phyloP scores from a whole-genome alignment of 1,140 invertebrate species.

The Drosophila nigrodunni region DNA sequence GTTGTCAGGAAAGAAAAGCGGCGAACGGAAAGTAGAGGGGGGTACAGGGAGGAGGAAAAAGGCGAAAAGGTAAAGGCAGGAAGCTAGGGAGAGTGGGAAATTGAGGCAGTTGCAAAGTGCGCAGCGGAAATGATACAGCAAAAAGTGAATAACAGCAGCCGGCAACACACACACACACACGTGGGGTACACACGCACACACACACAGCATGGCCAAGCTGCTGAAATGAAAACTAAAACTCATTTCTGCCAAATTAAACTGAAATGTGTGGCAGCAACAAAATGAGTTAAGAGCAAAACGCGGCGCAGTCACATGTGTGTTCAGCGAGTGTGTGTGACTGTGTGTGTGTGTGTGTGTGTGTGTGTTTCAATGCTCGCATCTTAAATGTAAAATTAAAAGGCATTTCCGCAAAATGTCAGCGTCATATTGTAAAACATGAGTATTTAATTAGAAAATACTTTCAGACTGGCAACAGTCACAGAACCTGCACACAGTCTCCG shows the following conservation, averaged over 20 bases:
- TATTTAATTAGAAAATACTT: conserved; percentile 84
- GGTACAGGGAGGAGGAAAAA: neutral
- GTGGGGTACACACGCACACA: conserved; percentile 38
- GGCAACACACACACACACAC: conserved; percentile 35
- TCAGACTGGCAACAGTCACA: conserved; percentile 32
- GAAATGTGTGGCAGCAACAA: conserved; percentile 73
- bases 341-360: conserved; percentile 35
- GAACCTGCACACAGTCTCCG: conserved; percentile 34
- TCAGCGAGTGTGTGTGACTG: neutral
- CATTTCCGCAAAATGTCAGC: conserved; percentile 83
- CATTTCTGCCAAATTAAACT: conserved; percentile 83
- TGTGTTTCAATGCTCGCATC: conserved; percentile 51
- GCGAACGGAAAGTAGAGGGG: no score
- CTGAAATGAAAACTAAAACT: conserved; percentile 82
- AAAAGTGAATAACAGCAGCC: conserved; percentile 59
- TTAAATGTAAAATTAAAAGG: conserved; percentile 83
- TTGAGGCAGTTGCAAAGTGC: conserved; percentile 21
- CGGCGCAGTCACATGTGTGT: conserved; percentile 36
- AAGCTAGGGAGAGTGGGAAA: neutral
- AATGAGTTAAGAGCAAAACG: conserved; percentile 57
- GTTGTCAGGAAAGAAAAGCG: neutral
- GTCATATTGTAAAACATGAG: conserved; percentile 84
- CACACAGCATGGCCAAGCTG: conserved; percentile 32
- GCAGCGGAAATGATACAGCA: conserved; percentile 77
- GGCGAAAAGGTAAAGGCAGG: neutral